These are phyloP conservation scores for Ochotona curzoniae DNA, from an alignment of 2,113 vertebrate genomes.

Conservation along the genomic window DNA sequence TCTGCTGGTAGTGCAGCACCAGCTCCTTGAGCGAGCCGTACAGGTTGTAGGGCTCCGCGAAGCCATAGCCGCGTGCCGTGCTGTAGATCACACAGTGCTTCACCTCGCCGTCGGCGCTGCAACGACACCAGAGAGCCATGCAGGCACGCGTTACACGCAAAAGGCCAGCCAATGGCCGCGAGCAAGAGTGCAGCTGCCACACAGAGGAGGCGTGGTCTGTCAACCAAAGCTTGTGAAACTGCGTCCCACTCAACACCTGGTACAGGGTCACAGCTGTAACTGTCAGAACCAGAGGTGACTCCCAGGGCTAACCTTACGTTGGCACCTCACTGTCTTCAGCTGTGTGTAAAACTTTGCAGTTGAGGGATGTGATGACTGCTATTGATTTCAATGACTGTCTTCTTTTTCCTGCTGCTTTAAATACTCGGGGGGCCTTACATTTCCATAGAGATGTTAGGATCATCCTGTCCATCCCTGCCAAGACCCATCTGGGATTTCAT, in stretches of 20 bases:
- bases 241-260: background rate
- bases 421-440: background rate
- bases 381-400: background rate
- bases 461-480: slow-evolving; percentile 15
- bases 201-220: background rate
- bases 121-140: slow-evolving; percentile 3
- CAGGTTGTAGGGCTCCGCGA: slow-evolving; percentile 96
- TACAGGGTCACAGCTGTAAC: background rate
- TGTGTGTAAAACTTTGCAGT: slow-evolving; percentile 5
- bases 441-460: background rate
- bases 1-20: slow-evolving; percentile 97
- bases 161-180: background rate
- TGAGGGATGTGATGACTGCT: background rate
- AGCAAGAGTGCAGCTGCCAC: background rate
- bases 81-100: slow-evolving; percentile 98
- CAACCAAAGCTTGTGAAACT: background rate
- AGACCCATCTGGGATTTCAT: slow-evolving; percentile 32
- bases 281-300: background rate
- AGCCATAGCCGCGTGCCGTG: slow-evolving; percentile 95
- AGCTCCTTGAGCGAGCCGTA: slow-evolving; percentile 96
- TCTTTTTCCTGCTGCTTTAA: slow-evolving; percentile 33
- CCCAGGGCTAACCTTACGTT: background rate
- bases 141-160: background rate
- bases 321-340: background rate
- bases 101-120: slow-evolving; percentile 95